Percentiles rank a stretch among this genome's conserved stretches.
Conservation (phyloP, 2,113 vertebrate genomes). For the Thamnophis sirtalis region DNA sequence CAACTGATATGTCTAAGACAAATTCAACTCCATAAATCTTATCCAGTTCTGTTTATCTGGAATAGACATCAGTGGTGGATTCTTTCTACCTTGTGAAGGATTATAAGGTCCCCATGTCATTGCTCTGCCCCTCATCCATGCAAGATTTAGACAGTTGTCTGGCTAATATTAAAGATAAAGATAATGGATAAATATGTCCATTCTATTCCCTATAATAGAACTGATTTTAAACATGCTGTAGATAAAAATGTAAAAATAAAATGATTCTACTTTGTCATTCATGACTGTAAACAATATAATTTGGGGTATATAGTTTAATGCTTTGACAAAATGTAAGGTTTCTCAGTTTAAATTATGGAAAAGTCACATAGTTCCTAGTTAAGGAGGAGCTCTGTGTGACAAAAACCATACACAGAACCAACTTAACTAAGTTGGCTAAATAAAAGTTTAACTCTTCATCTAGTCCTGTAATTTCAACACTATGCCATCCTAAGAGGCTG, state of each 20-base stretch:
- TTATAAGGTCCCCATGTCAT: not conserved
- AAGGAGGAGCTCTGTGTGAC: not conserved
- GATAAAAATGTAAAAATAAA: not conserved
- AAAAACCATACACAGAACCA: not conserved
- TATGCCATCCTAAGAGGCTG: not conserved
- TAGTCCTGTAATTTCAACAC: not conserved
- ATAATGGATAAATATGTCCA: not conserved
- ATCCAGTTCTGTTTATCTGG: not conserved
- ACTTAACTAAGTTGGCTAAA: not conserved
- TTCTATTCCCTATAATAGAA: not conserved
- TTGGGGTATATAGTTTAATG: not conserved
- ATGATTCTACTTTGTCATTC: not conserved
- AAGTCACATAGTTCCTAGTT: not conserved
- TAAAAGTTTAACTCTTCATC: not conserved
- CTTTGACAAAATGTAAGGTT: not conserved
- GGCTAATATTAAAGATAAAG: not conserved
- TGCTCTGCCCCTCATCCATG: not conserved
- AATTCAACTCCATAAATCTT: not conserved
- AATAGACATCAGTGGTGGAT: not conserved
- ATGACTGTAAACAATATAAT: not conserved
- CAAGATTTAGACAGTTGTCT: not conserved
- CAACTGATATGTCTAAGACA: not conserved
- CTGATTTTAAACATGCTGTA: not conserved
- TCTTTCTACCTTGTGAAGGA: not conserved
- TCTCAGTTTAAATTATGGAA: not conserved